Evolutionary conservation across 92 coral and sea anemone genomes (phyloP).

Genomic region (Zoanthus gigantus): DNA sequence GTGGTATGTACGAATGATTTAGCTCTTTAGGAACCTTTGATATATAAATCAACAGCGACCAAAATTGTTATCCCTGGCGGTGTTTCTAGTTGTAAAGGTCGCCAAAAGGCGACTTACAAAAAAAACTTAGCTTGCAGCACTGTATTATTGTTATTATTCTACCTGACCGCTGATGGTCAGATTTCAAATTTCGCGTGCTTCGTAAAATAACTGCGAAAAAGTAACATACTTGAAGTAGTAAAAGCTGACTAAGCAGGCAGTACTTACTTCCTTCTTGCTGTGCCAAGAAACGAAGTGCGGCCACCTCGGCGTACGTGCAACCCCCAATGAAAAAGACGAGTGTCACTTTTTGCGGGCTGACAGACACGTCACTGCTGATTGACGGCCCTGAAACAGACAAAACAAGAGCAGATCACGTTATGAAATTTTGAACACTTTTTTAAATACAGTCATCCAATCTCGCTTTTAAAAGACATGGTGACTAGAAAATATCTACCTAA

Average conservation of each 20-base stretch:
- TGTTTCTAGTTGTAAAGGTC: too few species aligned
- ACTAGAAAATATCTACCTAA: not conserved
- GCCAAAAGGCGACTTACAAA: too few species aligned
- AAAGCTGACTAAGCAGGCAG: not conserved
- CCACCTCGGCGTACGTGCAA: slow-evolving; percentile 96
- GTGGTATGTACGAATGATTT: too few species aligned
- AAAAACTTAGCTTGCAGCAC: too few species aligned
- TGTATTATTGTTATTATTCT: too few species aligned
- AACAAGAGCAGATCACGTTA: not conserved
- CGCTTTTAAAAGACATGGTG: not conserved
- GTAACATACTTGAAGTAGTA: not conserved
- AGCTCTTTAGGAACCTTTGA: too few species aligned
- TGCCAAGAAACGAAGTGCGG: slow-evolving; percentile 90
- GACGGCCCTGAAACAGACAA: slow-evolving; percentile 60
- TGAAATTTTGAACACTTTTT: not conserved
- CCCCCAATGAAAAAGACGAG: slow-evolving; percentile 95
- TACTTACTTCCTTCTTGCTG: slow-evolving; percentile 95
- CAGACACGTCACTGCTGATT: slow-evolving; percentile 67
- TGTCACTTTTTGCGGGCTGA: slow-evolving; percentile 85
- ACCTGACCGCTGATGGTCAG: too few species aligned
- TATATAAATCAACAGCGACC: too few species aligned
- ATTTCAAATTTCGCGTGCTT: too few species aligned
- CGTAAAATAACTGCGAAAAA: too few species aligned
- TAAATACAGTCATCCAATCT: not conserved
- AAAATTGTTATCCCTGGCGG: too few species aligned